Evolutionary conservation across 2,797 vertebrate genomes (phyloP), one percentile per base, ranked within the genome.

Genomic region (Myoxocephalus aenaeus): DNA sequence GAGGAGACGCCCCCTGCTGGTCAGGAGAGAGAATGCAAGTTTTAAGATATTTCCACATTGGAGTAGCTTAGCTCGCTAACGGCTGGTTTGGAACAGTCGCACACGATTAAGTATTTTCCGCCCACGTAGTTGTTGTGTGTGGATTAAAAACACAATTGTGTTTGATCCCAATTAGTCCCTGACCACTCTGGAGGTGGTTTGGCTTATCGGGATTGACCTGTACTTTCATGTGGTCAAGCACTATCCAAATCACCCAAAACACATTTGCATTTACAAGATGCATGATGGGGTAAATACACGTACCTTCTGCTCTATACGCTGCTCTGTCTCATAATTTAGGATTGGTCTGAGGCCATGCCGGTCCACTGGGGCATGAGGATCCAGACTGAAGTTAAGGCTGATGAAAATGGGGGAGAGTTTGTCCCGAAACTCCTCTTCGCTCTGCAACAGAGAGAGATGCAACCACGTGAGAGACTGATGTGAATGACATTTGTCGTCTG

Each of bases 371-470:
- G 93, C 94, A n/a, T 81, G 85, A 15, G 95, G 91, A 88, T 98
- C 96, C 93, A 98, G 93, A 58, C 96, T 96, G 89, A 97, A 97
- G 93, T 96, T 97, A 32, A 98, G 92, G 7, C 94, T 92, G 29
- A 98, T 91, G 70, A 94, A 93, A 90, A 98, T 97, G 10, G 97
- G 95, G 2, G 97, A 97, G 36, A 98, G 95, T 92, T 98, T 98
- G 84, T 98, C 97, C 82, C 97, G 95, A 86, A 98, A 98, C 79
- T 98, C 96, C 1, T 95, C 95, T 74, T 98, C 97, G 1, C 93
- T 93, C 97, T 98, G 90, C 42, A 85, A 85, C 20, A 85, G 11
- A 82, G 13, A 69, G 22, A 86, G 22, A 69, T 4, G 2, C 25
- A 42, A 32, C 4, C 2, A 27, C 11, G 7, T 72, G 22, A 84